These are phyloP conservation scores for Melanotus villosus DNA, from an alignment of 2,888 invertebrate species.

Conservation along the genomic window DNA sequence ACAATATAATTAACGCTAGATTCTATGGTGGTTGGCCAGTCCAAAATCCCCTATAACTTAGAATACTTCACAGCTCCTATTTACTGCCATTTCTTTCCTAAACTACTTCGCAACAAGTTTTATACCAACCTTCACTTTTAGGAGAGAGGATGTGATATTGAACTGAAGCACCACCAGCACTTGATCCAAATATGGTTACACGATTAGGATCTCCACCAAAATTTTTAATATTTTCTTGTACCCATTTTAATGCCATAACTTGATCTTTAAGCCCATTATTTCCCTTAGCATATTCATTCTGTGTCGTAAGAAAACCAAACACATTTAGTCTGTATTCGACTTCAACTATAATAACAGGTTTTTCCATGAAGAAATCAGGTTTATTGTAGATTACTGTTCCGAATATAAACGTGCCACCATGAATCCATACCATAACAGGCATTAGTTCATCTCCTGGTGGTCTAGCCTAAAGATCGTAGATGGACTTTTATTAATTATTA, in stretches of 20 bases:
- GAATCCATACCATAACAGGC: slow-evolving; percentile 55
- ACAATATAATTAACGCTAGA: too few species aligned
- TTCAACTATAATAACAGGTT: slow-evolving; percentile 52
- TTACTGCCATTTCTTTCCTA: too few species aligned
- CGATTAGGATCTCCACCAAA: slow-evolving; percentile 48
- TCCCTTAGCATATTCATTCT: slow-evolving; percentile 49
- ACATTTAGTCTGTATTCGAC: slow-evolving; percentile 35
- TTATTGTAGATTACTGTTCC: slow-evolving; percentile 40
- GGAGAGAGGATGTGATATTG: slow-evolving; percentile 45
- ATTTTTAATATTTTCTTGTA: slow-evolving; percentile 38
- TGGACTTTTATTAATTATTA: too few species aligned
- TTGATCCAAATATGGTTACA: slow-evolving; percentile 49
- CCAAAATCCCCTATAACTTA: too few species aligned
- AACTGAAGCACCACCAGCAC: slow-evolving; percentile 48
- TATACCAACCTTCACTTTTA: slow-evolving; percentile 16
- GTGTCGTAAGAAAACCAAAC: slow-evolving; percentile 53
- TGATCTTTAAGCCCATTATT: slow-evolving; percentile 51
- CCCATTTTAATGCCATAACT: slow-evolving; percentile 41
- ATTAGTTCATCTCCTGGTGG: slow-evolving; percentile 39
- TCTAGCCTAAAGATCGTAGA: too few species aligned
- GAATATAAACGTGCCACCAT: slow-evolving; percentile 54
- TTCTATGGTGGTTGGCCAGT: too few species aligned
- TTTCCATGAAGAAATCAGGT: slow-evolving; percentile 53
- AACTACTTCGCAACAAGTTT: too few species aligned
- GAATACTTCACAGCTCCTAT: too few species aligned